Percentiles rank a stretch among this genome's conserved stretches.
phyloP scores from a whole-genome alignment of 2,888 invertebrate genomes.

The Epiblema foenella region DNA sequence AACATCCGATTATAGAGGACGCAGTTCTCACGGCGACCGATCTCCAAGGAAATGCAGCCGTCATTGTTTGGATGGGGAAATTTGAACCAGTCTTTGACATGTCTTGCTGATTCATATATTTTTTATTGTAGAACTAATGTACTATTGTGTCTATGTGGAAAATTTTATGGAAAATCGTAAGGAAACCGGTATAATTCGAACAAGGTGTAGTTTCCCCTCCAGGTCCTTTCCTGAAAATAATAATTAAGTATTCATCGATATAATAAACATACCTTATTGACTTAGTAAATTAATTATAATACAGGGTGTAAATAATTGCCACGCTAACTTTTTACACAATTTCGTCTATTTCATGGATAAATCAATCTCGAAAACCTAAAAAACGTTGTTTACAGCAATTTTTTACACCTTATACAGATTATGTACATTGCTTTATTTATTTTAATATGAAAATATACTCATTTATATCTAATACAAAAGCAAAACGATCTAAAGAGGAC shows the following conservation, averaged over 20 bases:
- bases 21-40: neutral
- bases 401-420: slow-evolving; percentile 73
- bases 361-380: slow-evolving; percentile 28
- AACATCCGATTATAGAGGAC: neutral
- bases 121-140: neutral
- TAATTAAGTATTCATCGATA: slow-evolving; percentile 61
- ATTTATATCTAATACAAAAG: slow-evolving; percentile 53
- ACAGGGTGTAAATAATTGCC: slow-evolving; percentile 74
- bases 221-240: no score
- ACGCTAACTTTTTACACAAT: slow-evolving; percentile 45
- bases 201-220: no score
- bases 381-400: slow-evolving; percentile 62
- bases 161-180: neutral
- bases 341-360: slow-evolving; percentile 67
- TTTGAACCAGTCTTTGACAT: neutral
- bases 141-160: neutral
- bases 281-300: slow-evolving; percentile 59
- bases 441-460: slow-evolving; percentile 71
- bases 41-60: slow-evolving; percentile 7
- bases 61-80: slow-evolving; percentile 18
- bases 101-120: neutral
- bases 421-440: slow-evolving; percentile 64
- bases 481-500: slow-evolving; percentile 50
- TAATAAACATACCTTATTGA: slow-evolving; percentile 57
- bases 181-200: neutral